Conservation (phyloP, 2,888 invertebrate genomes). For the Synergus laeviventris region DNA sequence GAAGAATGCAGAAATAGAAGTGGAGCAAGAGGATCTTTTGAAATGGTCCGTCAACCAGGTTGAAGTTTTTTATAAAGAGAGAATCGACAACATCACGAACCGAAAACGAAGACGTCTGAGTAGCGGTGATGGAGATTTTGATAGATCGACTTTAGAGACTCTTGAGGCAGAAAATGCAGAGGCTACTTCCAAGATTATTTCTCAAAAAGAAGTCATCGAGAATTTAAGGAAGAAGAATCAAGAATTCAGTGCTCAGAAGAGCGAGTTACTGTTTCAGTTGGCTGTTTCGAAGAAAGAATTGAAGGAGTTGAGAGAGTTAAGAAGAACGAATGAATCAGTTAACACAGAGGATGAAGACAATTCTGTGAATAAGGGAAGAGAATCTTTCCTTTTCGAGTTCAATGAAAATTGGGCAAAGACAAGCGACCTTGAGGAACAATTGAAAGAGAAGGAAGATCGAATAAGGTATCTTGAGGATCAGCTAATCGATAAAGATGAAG, state of each 20-base stretch:
- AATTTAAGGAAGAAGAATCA: conserved; percentile 58
- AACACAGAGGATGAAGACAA: conserved; percentile 32
- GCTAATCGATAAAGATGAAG: conserved; percentile 44
- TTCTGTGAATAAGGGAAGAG: conserved; percentile 15
- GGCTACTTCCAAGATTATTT: conserved; percentile 54
- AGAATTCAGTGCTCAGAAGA: conserved; percentile 57
- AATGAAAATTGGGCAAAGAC: conserved; percentile 30
- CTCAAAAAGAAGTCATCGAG: conserved; percentile 54
- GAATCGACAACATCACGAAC: conserved; percentile 55
- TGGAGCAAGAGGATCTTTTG: conserved; percentile 59
- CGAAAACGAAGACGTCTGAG: conserved; percentile 58
- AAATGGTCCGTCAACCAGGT: conserved; percentile 63
- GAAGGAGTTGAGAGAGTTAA: conserved; percentile 51
- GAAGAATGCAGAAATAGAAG: conserved; percentile 58
- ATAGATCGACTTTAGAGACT: conserved; percentile 41
- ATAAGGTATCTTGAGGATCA: conserved; percentile 47
- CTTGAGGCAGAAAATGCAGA: conserved; percentile 57
- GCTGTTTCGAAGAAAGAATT: conserved; percentile 57
- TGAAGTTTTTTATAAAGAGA: conserved; percentile 64
- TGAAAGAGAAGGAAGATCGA: conserved; percentile 43
- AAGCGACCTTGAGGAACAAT: conserved; percentile 50
- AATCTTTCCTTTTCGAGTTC: conserved; percentile 7
- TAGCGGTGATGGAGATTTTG: conserved; percentile 54
- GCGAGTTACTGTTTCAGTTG: conserved; percentile 59
- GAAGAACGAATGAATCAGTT: conserved; percentile 46